Percentiles rank a stretch among this genome's conserved stretches.
phyloP scores from a whole-genome alignment of 2,113 vertebrate species.

The Amphilophus citrinellus region DNA sequence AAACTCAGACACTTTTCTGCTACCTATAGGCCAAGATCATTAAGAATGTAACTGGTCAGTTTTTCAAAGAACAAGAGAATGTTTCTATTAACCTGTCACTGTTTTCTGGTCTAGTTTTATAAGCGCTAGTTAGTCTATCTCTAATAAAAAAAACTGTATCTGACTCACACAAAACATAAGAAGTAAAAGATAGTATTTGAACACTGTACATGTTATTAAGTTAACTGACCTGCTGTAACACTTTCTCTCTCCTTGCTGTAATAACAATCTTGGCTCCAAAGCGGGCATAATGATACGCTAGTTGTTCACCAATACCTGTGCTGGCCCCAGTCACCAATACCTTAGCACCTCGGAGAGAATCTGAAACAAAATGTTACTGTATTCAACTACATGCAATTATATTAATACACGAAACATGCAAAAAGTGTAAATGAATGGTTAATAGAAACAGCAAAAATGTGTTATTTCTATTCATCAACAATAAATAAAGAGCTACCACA shows the following conservation, averaged over 20 bases:
- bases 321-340: constrained; percentile 89
- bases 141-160: too few species aligned
- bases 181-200: background rate
- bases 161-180: background rate
- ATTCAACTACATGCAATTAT: background rate
- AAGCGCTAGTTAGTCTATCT: too few species aligned
- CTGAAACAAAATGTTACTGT: constrained; percentile 58
- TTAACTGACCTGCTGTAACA: constrained; percentile 84
- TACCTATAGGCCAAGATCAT: constrained; percentile 77
- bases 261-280: constrained; percentile 87
- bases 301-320: constrained; percentile 88
- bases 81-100: background rate
- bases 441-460: background rate
- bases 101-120: too few species aligned
- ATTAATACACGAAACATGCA: background rate
- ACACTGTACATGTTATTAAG: background rate
- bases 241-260: constrained; percentile 85
- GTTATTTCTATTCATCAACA: background rate
- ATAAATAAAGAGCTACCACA: background rate
- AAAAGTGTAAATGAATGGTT: background rate
- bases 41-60: background rate
- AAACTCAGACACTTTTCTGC: constrained; percentile 83
- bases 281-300: constrained; percentile 86
- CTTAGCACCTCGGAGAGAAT: constrained; percentile 80
- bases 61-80: background rate